phyloP scores from a whole-genome alignment of 2,113 vertebrate species.

The Catharus bicknelli region DNA sequence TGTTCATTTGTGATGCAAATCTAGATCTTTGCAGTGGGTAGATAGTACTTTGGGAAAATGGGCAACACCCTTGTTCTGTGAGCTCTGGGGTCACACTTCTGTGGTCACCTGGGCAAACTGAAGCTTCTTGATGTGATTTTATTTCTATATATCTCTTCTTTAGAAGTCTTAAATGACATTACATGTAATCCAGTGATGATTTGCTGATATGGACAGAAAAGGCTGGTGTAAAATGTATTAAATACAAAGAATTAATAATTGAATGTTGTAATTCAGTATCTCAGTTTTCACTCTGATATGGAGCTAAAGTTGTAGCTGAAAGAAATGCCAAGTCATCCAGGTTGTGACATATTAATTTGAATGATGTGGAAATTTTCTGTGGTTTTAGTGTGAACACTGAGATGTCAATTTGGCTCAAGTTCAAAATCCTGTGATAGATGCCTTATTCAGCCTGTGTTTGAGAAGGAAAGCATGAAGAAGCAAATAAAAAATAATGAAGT shows the following conservation, averaged over 20 bases:
- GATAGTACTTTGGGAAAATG: not conserved
- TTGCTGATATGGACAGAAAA: not conserved
- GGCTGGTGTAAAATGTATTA: not conserved
- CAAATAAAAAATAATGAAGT: not conserved
- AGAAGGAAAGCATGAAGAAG: not conserved
- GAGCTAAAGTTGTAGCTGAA: not conserved
- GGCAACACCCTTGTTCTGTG: fast-evolving
- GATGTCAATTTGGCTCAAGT: not conserved
- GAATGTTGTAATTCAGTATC: not conserved
- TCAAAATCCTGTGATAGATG: not conserved
- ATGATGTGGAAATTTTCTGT: not conserved
- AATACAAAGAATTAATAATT: not conserved
- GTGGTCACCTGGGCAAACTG: not conserved
- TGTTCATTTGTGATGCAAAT: not conserved
- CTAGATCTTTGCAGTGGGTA: not conserved
- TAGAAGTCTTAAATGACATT: not conserved
- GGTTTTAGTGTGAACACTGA: not conserved
- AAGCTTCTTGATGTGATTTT: not conserved
- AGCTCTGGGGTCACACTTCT: not conserved
- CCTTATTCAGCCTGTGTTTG: not conserved
- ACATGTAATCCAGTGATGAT: not conserved
- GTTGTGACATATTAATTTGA: not conserved
- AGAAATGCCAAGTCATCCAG: not conserved
- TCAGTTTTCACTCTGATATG: not conserved
- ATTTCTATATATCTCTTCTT: not conserved